A percentile compares a stretch with the other conserved stretches of the same genome.
Evolutionary conservation across 2,113 vertebrate species (phyloP).

Genomic region (Triplophysa siluroides): DNA sequence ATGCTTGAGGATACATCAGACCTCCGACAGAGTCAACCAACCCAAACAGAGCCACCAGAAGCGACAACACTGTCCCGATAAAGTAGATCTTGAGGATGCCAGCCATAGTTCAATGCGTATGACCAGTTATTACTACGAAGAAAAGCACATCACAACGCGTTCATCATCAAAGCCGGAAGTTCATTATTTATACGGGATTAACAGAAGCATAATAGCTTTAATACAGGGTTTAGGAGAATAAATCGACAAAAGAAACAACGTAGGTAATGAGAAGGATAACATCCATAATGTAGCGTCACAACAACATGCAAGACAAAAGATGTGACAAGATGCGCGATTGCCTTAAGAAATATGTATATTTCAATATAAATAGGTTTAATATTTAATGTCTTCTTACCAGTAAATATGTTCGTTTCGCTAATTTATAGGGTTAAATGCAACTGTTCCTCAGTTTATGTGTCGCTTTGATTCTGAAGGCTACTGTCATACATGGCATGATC

Average conservation of each 20-base stretch:
- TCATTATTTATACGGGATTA: not conserved
- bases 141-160: not conserved
- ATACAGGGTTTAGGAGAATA: not conserved
- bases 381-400: not conserved
- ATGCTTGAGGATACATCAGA: slow-evolving; percentile 47
- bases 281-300: too few species aligned
- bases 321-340: not conserved
- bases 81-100: slow-evolving; percentile 32
- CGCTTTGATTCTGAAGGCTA: not conserved
- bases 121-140: not conserved
- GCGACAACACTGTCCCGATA: slow-evolving; percentile 25
- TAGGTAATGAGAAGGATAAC: too few species aligned
- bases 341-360: too few species aligned
- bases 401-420: not conserved
- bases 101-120: slow-evolving; percentile 9
- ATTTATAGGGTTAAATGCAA: not conserved
- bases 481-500: not conserved
- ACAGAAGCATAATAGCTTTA: not conserved
- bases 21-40: slow-evolving; percentile 49
- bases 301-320: too few species aligned
- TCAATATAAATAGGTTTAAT: not conserved
- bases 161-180: not conserved
- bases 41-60: slow-evolving; percentile 21
- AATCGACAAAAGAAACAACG: not conserved
- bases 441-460: not conserved